Evolutionary conservation across 2,797 vertebrate genomes (phyloP).

Genomic region (Lacerta agilis): DNA sequence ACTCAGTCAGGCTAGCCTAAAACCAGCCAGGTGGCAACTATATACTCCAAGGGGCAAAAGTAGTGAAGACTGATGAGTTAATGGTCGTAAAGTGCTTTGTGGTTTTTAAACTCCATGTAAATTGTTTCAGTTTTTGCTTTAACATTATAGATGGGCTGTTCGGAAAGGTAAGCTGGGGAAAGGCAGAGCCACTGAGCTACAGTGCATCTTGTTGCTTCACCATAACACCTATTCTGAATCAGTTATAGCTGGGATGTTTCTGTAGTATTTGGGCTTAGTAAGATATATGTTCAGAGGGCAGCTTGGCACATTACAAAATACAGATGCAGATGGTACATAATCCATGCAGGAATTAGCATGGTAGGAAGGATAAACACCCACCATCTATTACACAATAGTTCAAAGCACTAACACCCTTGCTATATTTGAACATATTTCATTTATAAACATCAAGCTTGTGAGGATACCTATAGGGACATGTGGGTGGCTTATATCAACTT

Average conservation of each 20-base stretch:
- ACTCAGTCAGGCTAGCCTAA: background rate
- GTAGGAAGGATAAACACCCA: too few species aligned
- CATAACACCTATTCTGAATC: constrained; percentile 7
- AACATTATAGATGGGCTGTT: constrained; percentile 25
- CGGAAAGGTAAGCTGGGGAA: constrained; percentile 19
- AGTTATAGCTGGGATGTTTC: background rate
- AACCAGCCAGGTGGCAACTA: constrained; percentile 30
- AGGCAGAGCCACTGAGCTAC: background rate
- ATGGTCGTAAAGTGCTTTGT: constrained; percentile 23
- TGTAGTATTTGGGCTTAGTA: background rate
- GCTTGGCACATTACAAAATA: background rate
- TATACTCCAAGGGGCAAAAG: constrained; percentile 9
- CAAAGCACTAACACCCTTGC: too few species aligned
- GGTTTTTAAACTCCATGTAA: constrained; percentile 15
- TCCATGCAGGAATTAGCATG: background rate
- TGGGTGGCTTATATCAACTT: too few species aligned
- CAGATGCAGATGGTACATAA: background rate
- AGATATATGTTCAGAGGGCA: background rate
- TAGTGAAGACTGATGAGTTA: constrained; percentile 15
- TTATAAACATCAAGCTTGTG: too few species aligned
- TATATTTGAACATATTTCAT: too few species aligned
- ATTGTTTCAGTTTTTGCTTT: constrained; percentile 27
- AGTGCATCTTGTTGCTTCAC: constrained; percentile 3
- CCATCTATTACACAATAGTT: too few species aligned
- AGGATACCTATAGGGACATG: too few species aligned